These are phyloP conservation scores for Petrosia ficiformis DNA, from an alignment of 37 sponge, comb jelly and placozoan genomes.

Conservation along the genomic window DNA sequence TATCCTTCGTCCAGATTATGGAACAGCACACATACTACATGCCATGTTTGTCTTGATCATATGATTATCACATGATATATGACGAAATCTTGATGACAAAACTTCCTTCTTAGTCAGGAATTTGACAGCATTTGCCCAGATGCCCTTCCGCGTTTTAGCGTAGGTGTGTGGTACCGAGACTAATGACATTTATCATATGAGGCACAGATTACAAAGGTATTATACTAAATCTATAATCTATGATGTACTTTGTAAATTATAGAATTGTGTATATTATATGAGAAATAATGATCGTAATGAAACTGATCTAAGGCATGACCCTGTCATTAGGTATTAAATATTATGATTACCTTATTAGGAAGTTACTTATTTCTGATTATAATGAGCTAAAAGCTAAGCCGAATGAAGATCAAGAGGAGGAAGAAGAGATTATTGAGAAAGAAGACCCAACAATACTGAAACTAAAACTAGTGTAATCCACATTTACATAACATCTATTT, in stretches of 20 bases:
- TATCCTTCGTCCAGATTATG: too few relatives aligned
- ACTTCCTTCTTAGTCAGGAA: too few relatives aligned
- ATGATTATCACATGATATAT: too few relatives aligned
- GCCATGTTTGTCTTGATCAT: too few relatives aligned
- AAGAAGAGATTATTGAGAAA: conserved; percentile 16
- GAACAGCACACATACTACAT: too few relatives aligned
- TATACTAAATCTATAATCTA: background rate
- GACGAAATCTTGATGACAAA: too few relatives aligned
- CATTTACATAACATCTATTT: background rate
- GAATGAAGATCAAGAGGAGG: conserved; percentile 51
- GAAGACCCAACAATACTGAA: conserved; percentile 84
- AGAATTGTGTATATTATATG: conserved; percentile 67
- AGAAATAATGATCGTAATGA: conserved; percentile 80
- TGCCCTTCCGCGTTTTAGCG: too few relatives aligned
- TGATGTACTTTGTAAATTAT: background rate
- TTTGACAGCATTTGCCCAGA: too few relatives aligned
- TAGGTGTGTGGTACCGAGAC: too few relatives aligned
- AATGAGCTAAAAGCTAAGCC: conserved; percentile 74
- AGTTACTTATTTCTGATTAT: conserved; percentile 76
- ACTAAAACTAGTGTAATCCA: conserved; percentile 62
- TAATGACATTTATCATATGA: conserved; percentile 53
- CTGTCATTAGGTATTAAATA: background rate
- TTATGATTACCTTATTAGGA: conserved; percentile 19
- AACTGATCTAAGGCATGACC: conserved; percentile 75
- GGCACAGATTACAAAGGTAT: conserved; percentile 69